Evolutionary conservation across 2,113 vertebrate genomes (phyloP), one percentile per base, ranked within the genome.

Genomic region (Onychorhynchus coronatus): DNA sequence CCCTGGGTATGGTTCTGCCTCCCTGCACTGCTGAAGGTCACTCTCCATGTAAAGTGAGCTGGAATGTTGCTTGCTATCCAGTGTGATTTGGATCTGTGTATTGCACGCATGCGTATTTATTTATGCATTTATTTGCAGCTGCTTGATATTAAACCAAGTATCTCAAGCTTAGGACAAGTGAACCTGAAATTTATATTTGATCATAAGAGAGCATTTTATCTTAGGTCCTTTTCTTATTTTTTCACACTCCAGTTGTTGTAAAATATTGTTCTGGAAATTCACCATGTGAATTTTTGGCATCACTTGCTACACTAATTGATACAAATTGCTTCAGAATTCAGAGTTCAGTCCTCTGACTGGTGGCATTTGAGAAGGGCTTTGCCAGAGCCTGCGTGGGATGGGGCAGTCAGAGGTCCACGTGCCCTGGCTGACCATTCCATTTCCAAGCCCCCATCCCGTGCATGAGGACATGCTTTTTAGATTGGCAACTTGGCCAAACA

Each of bases 371-470:
- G n/a, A 78, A 49, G 47, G 42, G 46, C 47, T 72, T 72, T 83
- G 19, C 62, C 24, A n/a, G 15, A n/a, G 15, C 27, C 28, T 76
- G 23, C 23, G 25, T 0, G 1, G 33, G 47, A 35, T 61, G 72
- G 39, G 47, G 11, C 24, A 46, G 33, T 35, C 23, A 33, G 58
- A 77, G 46, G 25, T 39, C 39, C 14, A 8, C 1, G 1, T 28
- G 20, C 28, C 53, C 47, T 74, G 37, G 21, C 47, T 41, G 63
- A 49, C n/a, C 1, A 1, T 46, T 9, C 19, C 17, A 14, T 66
- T 55, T 50, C 31, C 18, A 30, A 10, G 27, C 4, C 14, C 23
- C 27, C 5, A 3, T 28, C 14, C 24, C 2, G 0, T 23, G 6
- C 27, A 30, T 42, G 2, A 2, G 28, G 33, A 66, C 4, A 3